Percentiles rank a stretch among this genome's conserved stretches.
Conservation (phyloP, 2,797 vertebrate species). For the Crenuchus spilurus region DNA sequence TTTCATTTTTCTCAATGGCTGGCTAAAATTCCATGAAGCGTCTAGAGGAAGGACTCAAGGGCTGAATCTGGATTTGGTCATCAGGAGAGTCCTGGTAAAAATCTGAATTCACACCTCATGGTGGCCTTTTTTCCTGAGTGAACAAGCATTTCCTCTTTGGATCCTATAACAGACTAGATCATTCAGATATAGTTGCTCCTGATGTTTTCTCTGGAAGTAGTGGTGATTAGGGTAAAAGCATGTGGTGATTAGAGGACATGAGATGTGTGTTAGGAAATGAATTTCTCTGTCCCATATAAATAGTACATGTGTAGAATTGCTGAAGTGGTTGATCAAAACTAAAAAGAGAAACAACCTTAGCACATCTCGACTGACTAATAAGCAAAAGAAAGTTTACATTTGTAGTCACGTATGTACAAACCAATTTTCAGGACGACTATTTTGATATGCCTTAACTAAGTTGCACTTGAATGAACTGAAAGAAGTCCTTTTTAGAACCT, state of each 20-base stretch:
- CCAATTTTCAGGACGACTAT: not conserved
- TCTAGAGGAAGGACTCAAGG: not conserved
- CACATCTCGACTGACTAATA: not conserved
- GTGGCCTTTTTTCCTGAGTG: constrained; percentile 4
- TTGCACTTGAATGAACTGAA: constrained; percentile 4
- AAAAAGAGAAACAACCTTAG: not conserved
- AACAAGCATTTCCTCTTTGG: constrained; percentile 1
- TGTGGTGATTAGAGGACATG: not conserved
- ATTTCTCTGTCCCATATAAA: not conserved
- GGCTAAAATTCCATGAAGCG: not conserved
- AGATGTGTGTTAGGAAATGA: not conserved
- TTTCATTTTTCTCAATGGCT: not conserved
- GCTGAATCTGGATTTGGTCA: not conserved
- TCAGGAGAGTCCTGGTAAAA: not conserved
- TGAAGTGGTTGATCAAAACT: not conserved
- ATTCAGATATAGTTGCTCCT: constrained; percentile 2
- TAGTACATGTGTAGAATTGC: not conserved
- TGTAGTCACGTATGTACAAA: not conserved
- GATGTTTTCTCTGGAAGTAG: constrained; percentile 15
- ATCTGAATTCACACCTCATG: not conserved
- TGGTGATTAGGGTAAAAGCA: constrained; percentile 15
- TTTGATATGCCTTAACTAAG: not conserved
- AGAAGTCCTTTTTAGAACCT: not conserved
- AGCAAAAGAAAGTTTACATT: constrained; percentile 1
- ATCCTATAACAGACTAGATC: constrained; percentile 22